Conservation (phyloP, 2,113 vertebrate species). For the Epinephelus moara region DNA sequence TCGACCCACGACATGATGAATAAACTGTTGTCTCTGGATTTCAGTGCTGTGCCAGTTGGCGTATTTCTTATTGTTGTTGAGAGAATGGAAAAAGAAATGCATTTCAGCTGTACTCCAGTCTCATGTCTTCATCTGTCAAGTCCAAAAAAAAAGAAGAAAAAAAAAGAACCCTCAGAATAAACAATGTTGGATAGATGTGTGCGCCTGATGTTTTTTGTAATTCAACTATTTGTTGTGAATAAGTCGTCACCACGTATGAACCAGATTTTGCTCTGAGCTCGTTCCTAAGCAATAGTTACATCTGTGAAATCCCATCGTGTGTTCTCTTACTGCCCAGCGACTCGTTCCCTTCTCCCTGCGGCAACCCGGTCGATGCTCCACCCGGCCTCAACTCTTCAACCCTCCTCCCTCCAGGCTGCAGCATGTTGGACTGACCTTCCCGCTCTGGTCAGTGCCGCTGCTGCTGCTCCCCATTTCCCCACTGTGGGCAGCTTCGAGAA, state of each 20-base stretch:
- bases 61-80: constrained; percentile 69
- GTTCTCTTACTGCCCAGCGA: neutral
- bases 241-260: neutral
- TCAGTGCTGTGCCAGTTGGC: constrained; percentile 68
- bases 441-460: neutral
- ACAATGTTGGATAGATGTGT: constrained; percentile 53
- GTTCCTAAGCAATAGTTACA: neutral
- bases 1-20: neutral
- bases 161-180: constrained; percentile 68
- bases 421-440: constrained; percentile 32
- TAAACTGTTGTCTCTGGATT: constrained; percentile 28
- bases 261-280: too few relatives aligned
- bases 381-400: neutral
- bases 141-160: constrained; percentile 29
- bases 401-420: constrained; percentile 14
- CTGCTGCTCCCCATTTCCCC: neutral
- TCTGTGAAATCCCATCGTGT: constrained; percentile 12
- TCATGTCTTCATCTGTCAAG: constrained; percentile 69
- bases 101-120: constrained; percentile 58
- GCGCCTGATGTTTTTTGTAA: constrained; percentile 3
- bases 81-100: constrained; percentile 24
- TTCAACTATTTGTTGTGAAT: neutral
- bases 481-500: neutral
- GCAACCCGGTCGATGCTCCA: constrained; percentile 1
- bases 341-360: neutral